Conservation (phyloP, 2,113 vertebrate species). For the Pithys albifrons region DNA sequence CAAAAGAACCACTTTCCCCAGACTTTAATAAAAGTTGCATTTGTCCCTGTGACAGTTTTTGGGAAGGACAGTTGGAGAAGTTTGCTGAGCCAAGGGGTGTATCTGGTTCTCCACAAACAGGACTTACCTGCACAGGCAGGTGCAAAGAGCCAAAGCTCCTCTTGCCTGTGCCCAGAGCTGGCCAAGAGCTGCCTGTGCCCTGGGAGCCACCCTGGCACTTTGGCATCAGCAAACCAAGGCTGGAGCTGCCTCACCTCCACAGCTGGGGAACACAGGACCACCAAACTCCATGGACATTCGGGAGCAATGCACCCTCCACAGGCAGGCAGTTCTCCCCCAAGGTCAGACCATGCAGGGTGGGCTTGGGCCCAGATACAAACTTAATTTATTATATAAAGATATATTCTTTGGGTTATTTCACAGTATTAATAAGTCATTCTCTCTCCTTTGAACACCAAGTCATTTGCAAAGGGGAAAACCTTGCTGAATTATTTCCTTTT, state of each 20-base stretch:
- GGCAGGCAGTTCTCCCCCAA: neutral
- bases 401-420: neutral
- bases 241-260: neutral
- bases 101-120: neutral
- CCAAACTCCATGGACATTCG: neutral
- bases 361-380: neutral
- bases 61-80: neutral
- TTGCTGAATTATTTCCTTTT: neutral
- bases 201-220: rapidly evolving
- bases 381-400: neutral
- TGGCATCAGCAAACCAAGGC: neutral
- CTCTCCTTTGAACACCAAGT: neutral
- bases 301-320: neutral
- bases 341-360: neutral
- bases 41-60: neutral
- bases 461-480: neutral
- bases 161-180: neutral
- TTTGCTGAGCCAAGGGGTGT: neutral
- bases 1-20: neutral
- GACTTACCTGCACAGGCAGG: neutral
- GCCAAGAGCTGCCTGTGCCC: neutral
- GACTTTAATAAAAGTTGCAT: neutral
- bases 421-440: neutral
- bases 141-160: neutral
- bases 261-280: neutral